Percentiles rank a stretch among this genome's conserved stretches.
phyloP scores from a whole-genome alignment of 2,888 invertebrate genomes.

The Trichogramma evanescens region DNA sequence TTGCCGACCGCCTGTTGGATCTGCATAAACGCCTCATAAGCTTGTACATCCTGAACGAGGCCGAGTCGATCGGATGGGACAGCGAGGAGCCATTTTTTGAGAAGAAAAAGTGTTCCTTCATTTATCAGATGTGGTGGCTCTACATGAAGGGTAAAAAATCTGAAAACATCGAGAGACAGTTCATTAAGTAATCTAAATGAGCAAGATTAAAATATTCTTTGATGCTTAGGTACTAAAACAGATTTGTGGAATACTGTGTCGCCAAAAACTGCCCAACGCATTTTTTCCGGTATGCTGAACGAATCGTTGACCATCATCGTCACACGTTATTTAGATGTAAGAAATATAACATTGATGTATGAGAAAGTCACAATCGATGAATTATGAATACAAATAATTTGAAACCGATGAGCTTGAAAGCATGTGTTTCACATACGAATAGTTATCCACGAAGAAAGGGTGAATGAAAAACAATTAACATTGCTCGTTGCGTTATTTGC shows the following conservation, averaged over 20 bases:
- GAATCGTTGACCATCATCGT: conserved; percentile 76
- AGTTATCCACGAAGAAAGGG: not conserved
- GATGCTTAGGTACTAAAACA: conserved; percentile 61
- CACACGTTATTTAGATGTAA: conserved; percentile 72
- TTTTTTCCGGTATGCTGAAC: conserved; percentile 78
- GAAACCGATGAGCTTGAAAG: not conserved
- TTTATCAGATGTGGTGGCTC: conserved; percentile 83
- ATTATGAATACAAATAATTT: not conserved
- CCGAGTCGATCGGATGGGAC: conserved; percentile 71
- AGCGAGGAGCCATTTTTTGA: conserved; percentile 60
- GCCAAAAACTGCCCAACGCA: conserved; percentile 78
- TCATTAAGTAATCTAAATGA: not conserved
- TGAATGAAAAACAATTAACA: not conserved
- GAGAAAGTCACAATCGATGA: not conserved
- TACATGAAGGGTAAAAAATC: conserved; percentile 65
- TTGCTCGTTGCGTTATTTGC: not conserved
- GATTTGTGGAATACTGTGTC: conserved; percentile 85
- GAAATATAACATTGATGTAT: not conserved
- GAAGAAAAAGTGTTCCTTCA: conserved; percentile 70
- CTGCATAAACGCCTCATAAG: conserved; percentile 71
- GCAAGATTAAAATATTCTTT: not conserved
- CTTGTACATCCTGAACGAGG: conserved; percentile 75
- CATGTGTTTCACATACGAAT: not conserved
- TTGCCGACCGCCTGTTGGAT: conserved; percentile 74
- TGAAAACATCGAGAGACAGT: too few relatives aligned